A percentile compares a stretch with the other conserved stretches of the same genome.
phyloP scores from a whole-genome alignment of 2,113 vertebrate genomes.

The Budorcas taxicolor region DNA sequence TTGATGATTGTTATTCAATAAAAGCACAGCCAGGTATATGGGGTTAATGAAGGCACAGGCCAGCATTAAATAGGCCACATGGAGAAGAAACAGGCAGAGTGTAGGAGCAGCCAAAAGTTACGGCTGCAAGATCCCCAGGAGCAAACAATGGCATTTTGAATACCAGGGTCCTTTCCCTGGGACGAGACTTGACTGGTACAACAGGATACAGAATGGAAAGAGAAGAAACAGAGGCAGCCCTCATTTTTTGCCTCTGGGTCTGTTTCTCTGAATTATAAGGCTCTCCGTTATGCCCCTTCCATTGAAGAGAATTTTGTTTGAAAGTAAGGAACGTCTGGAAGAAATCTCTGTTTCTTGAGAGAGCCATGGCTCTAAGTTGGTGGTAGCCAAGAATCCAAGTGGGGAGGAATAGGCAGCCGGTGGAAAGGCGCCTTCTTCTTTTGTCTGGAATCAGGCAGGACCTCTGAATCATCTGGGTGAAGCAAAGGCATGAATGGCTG shows the following conservation, averaged over 20 bases:
- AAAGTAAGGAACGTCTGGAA: conserved; percentile 36
- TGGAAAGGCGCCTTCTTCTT: background rate
- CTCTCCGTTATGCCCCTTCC: background rate
- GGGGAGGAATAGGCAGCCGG: conserved; percentile 12
- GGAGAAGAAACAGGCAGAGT: conserved; percentile 50
- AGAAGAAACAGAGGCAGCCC: conserved; percentile 56
- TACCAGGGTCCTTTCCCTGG: background rate
- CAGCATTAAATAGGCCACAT: conserved; percentile 69
- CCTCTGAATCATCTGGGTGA: background rate
- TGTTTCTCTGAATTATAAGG: conserved; percentile 38
- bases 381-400: conserved; percentile 60
- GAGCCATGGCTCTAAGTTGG: conserved; percentile 50
- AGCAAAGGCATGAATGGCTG: background rate
- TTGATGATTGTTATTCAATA: background rate
- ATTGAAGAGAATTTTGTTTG: conserved; percentile 49
- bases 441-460: background rate
- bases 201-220: background rate
- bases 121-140: background rate
- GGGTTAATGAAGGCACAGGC: conserved; percentile 52
- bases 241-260: conserved; percentile 54
- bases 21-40: background rate
- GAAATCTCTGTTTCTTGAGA: conserved; percentile 45
- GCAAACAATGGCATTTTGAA: conserved; percentile 42
- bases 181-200: background rate
- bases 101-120: conserved; percentile 41